Base-by-base conservation (phyloP, 2,797 vertebrate species). In the Lacerta viridis region DNA sequence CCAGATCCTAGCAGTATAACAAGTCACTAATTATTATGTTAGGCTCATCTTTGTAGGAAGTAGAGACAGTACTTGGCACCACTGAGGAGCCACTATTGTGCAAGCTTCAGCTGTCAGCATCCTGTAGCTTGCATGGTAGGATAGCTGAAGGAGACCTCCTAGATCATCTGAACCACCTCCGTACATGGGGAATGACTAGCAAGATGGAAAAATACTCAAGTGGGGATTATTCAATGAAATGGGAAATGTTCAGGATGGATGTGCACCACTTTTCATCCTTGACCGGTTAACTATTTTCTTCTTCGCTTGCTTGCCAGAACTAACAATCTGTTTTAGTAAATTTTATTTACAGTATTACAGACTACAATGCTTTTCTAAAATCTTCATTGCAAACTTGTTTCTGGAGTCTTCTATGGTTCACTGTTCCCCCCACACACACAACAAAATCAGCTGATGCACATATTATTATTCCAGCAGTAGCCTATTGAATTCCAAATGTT, bases 11-110 rank as follows among this genome's bases (percentile, higher is more conserved):
- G 89, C 55, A 55, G 87, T 33, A 3, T 82, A 96, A 96, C 95
- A 96, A 96, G 88, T 0, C 3, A 72, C 87, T 69, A 41, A 92
- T 96, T 97, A 92, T 96, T 96, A 95, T 0, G 1, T 71, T 90
- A 69, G 77, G 8, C 87, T 89, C 86, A 89, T 93, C 92, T 91
- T 91, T n/a, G 7, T 88, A 81, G 93, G 93, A 91, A 93, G 88
- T 78, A 81, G 92, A 90, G 93, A 90, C 86, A 92, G 90, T 92
- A 87, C 89, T 84, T 76, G 89, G 87, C 92, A 90, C 66, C 86
- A 78, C 90, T 83, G 86, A 89, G 75, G 71, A 69, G 69, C 88
- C 83, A 75, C 13, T 66, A 89, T 91, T 92, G 86, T 93, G 89
- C 93, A 43, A 76, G 66, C 83, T 90, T 80, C 83, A 20, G 87